A percentile compares a stretch with the other conserved stretches of the same genome.
Evolutionary conservation across 1,140 invertebrate species (phyloP).

Genomic region (Luehdorfia chinensis): DNA sequence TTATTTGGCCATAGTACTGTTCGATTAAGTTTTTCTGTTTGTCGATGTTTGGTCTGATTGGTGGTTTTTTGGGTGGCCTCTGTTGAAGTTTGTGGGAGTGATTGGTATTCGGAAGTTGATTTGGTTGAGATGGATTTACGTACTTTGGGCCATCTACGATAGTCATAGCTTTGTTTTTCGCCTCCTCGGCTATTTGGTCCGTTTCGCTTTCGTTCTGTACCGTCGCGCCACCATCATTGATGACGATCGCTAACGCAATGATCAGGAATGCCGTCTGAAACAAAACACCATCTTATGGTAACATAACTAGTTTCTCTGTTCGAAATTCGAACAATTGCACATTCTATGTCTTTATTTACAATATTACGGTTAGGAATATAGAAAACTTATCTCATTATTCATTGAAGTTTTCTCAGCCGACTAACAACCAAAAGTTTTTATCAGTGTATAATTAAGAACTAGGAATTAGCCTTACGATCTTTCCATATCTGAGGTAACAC

Average conservation of each 20-base stretch:
- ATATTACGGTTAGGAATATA: too few relatives aligned
- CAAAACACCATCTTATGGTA: conserved; percentile 26
- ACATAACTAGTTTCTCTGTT: too few relatives aligned
- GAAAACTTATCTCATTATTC: too few relatives aligned
- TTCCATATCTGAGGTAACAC: too few relatives aligned
- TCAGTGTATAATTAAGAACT: too few relatives aligned
- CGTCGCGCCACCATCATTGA: conserved; percentile 54
- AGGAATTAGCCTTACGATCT: too few relatives aligned
- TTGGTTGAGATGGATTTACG: conserved; percentile 31
- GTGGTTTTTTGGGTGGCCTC: conserved; percentile 59
- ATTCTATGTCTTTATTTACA: too few relatives aligned
- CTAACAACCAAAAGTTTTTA: too few relatives aligned
- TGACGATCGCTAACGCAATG: conserved; percentile 64
- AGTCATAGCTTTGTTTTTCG: conserved; percentile 46
- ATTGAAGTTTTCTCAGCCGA: too few relatives aligned
- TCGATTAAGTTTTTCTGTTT: conserved; percentile 40
- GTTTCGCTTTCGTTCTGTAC: conserved; percentile 39
- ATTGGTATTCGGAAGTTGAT: conserved; percentile 21
- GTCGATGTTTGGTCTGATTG: conserved; percentile 41
- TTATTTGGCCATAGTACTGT: conserved; percentile 37
- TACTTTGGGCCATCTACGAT: conserved; percentile 49
- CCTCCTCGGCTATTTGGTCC: conserved; percentile 57
- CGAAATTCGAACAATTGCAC: too few relatives aligned
- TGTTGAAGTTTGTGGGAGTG: conserved; percentile 41
- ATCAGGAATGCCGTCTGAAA: conserved; percentile 71